Base-by-base conservation (phyloP, 2,113 vertebrate genomes). In the Rhinolophus ferrumequinum region DNA sequence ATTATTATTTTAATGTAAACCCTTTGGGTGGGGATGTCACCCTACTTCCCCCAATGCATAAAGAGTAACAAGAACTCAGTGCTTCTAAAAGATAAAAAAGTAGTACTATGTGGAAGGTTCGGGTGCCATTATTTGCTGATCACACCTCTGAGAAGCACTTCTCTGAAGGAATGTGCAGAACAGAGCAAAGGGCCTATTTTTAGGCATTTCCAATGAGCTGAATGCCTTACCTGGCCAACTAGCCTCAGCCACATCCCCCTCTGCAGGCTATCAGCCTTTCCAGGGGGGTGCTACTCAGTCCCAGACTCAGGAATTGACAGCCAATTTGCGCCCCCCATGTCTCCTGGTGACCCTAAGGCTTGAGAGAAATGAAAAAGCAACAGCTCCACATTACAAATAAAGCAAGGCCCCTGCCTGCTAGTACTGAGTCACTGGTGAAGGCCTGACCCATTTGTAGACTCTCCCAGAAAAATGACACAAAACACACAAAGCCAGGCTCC, bases 381-480 rank as follows among this genome's bases (percentile, higher is more conserved):
- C 1, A 38, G 70, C 13, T 87, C 54, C 7, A 33, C 69, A 26
- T 75, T 12, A 26, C 54, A 69, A 90, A 50, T 12, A 69, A 26
- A 62, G 33, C 35, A 47, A 64, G 47, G 24, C 47, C 15, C 41
- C 69, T 85, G 88, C 33, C 75, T n/a, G 22, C 22, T 26, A 60
- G 38, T 67, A 12, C 41, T 10, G 50, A 93, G 50, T 88, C 90
- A 77, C 73, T 16, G 24, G 24, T 3, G 15, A 87, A 33, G 41
- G n/a, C 72, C n/a, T n/a, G 70, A 62, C 73, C 82, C 18, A 5
- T 64, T 21, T 72, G 12, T 52, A 88, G 82, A 92, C 64, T 92
- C n/a, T 77, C 93, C 69, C 85, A 75, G 87, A 79, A 92, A 44
- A 88, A 81, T 22, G 44, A 72, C 84, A 84, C 44, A 50, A 44